Evolutionary conservation across 2,797 vertebrate species (phyloP), one percentile per base, ranked within the genome.

Genomic region (Dallia pectoralis): DNA sequence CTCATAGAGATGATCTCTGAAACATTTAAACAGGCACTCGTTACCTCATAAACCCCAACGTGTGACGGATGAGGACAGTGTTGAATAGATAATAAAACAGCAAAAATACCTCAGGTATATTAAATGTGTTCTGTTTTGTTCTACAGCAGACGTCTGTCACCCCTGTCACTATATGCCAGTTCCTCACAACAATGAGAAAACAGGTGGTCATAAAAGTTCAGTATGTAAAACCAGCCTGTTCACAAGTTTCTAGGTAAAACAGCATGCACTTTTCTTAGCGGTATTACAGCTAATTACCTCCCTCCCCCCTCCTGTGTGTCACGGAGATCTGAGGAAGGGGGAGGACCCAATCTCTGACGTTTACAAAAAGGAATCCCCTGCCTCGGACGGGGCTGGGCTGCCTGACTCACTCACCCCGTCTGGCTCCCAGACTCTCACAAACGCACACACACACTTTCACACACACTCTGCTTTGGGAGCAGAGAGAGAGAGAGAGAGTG

Each of bases 241-340:
- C 29, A 53, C 27, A n/a, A 25, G n/a, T 33, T 79, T 82, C 81
- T 83, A 81, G 87, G 77, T 88, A 61, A 82, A 86, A 87, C 82
- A 76, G 84, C 76, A 22, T 76, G 85, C 89, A 91, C 88, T 81
- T 92, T 91, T 93, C 93, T 91, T 92, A 92, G 91, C 89, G 90
- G 88, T 88, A 89, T 89, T 88, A 89, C 77, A 71, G 88, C 85
- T 84, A 89, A 92, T 92, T 91, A 90, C 82, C 88, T 89, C 89
- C 90, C 90, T 89, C 86, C 92, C 90, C 90, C 92, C 88, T 91
- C 92, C 92, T 90, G 91, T 93, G 92, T 92, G 89, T 87, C 87
- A 84, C 64, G 77, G 77, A 64, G 75, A 80, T 29, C 22, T 25
- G 40, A 18, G 59, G 15, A 64, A 76, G 71, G 71, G 71, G 78